These are phyloP conservation scores for Helarctos malayanus DNA, from an alignment of 2,797 vertebrate genomes.

Conservation along the genomic window DNA sequence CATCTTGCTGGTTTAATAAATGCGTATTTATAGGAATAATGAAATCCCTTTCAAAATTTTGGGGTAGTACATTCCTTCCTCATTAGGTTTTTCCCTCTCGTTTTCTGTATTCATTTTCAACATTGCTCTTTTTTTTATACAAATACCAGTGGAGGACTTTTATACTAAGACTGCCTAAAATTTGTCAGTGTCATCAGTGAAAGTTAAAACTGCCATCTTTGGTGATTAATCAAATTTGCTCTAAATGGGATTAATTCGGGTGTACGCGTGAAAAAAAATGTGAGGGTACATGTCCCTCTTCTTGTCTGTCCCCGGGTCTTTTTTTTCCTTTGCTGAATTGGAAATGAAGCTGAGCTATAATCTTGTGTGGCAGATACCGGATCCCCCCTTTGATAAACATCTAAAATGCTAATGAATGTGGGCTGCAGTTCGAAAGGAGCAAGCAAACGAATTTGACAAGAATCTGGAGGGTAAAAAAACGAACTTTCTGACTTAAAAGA, in stretches of 20 bases:
- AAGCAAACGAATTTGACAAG: conserved; percentile 88
- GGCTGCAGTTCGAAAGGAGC: conserved; percentile 86
- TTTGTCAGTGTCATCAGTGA: conserved; percentile 84
- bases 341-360: conserved; percentile 91
- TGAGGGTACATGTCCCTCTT: conserved; percentile 86
- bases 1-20: conserved; percentile 70
- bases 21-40: conserved; percentile 69
- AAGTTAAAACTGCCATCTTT: conserved; percentile 87
- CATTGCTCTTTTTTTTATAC: conserved; percentile 57
- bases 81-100: background rate
- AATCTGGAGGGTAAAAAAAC: conserved; percentile 89
- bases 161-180: conserved; percentile 74
- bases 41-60: conserved; percentile 60
- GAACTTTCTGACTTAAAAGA: conserved; percentile 86
- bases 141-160: conserved; percentile 75
- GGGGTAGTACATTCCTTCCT: conserved; percentile 1
- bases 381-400: conserved; percentile 92
- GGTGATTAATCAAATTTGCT: conserved; percentile 90
- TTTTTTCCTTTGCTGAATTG: conserved; percentile 88
- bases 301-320: conserved; percentile 87
- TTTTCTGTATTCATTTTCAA: conserved; percentile 67
- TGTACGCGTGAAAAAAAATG: conserved; percentile 88
- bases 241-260: conserved; percentile 90
- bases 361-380: conserved; percentile 89
- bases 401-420: conserved; percentile 92